phyloP scores from a whole-genome alignment of 2,113 vertebrate species.

The Passer domesticus region DNA sequence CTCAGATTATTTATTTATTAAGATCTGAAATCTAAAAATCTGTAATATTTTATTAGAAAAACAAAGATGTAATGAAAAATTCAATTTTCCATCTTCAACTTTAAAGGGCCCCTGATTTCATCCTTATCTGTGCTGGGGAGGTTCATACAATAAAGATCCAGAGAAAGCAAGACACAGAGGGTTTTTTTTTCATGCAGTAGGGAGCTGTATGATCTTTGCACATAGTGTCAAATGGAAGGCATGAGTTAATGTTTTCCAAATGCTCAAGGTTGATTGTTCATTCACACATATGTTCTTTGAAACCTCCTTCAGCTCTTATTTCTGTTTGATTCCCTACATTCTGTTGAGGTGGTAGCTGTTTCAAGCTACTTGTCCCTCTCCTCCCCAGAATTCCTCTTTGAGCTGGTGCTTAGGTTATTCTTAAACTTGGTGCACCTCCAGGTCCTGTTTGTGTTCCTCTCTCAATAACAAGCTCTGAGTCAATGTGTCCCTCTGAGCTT shows the following conservation, averaged over 20 bases:
- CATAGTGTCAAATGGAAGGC: not conserved
- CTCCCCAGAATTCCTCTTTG: not conserved
- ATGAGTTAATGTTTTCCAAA: not conserved
- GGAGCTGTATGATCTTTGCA: not conserved
- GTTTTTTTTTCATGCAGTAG: not conserved
- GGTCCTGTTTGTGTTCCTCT: not conserved
- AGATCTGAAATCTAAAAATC: not conserved
- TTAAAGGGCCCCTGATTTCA: not conserved
- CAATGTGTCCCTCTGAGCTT: not conserved
- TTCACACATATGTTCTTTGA: not conserved
- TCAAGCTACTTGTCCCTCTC: not conserved
- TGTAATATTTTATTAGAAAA: not conserved
- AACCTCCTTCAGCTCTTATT: not conserved
- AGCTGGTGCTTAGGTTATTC: not conserved
- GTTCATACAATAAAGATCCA: not conserved
- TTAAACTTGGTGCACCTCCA: not conserved
- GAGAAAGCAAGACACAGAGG: not conserved
- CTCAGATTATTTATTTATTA: not conserved
- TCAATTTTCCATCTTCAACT: not conserved
- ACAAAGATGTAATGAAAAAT: not conserved
- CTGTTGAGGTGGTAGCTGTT: not conserved
- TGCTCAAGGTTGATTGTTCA: not conserved
- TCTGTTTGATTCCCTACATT: not conserved
- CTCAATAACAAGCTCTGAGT: not conserved
- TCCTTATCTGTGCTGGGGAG: not conserved